Evolutionary conservation across 1,140 invertebrate genomes (phyloP).

Genomic region (Atta colombica): DNA sequence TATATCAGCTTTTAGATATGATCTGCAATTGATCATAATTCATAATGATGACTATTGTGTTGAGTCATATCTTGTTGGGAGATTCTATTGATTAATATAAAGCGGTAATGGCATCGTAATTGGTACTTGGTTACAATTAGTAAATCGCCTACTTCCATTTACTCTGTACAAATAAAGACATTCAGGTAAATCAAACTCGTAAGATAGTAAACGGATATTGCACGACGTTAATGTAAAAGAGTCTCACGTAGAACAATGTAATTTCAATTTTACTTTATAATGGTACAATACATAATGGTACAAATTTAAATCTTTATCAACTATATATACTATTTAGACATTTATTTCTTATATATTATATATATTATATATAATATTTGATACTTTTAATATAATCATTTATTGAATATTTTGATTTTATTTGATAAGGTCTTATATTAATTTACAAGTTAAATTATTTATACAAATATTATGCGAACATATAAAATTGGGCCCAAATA

Average conservation of each 20-base stretch:
- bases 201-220: constrained; percentile 48
- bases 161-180: constrained; percentile 58
- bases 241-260: constrained; percentile 37
- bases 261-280: constrained; percentile 36
- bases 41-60: constrained; percentile 7
- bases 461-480: not conserved
- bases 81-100: constrained; percentile 43
- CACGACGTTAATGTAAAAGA: constrained; percentile 44
- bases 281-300: not conserved
- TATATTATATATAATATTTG: not conserved
- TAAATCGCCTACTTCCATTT: constrained; percentile 62
- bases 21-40: constrained; percentile 26
- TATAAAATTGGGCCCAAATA: constrained; percentile 45
- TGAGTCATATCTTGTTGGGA: constrained; percentile 17
- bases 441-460: not conserved
- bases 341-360: constrained; percentile 9
- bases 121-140: constrained; percentile 42
- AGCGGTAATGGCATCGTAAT: constrained; percentile 20
- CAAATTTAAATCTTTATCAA: constrained; percentile 30
- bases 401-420: constrained; percentile 2
- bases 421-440: not conserved
- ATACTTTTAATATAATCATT: not conserved
- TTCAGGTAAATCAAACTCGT: constrained; percentile 60
- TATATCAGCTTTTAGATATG: constrained; percentile 23
- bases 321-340: not conserved